Evolutionary conservation across 2,113 vertebrate genomes (phyloP), one percentile per base, ranked within the genome.

Genomic region (Arothron firmamentum): DNA sequence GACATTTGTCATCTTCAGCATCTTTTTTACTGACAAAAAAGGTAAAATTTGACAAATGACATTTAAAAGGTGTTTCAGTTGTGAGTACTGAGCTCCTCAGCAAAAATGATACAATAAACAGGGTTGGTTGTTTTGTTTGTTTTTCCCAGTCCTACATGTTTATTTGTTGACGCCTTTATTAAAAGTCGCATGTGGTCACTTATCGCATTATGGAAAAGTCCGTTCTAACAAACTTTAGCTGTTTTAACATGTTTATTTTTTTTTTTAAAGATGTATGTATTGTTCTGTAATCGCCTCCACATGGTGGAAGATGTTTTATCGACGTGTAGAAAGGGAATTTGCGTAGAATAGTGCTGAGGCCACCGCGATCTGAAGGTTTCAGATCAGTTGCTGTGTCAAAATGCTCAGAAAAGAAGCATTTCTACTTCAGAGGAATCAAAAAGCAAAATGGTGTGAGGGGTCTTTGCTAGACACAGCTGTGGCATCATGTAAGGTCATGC

Each of bases 401-500:
- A 5, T 2, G 20, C 5, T 4, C 6, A 21, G 18, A 34, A 25
- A 16, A 3, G 16, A 52, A 17, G 45, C 52, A 42, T 60, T 41
- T 52, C 46, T 25, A 18, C 42, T 50, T 70, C 31, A 64, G 21
- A 59, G 21, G 42, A 60, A 31, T 59, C 23, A 16, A 60, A 55
- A 21, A 6, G 46, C 56, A 70, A 42, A 28, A 28, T 28, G 25
- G 25, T 28, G 25, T 7, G 25, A 28, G 25, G 25, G 25, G 2
- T 28, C 25, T 28, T 28, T 28, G 25, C 9, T 50, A 16, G 21
- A 52, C 23, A 17, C 25, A 13, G 14, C 45, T 47, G 38, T 11
- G 59, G 20, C 47, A 56, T 56, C 60, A 34, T 50, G 56, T 55
- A 23, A 23, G 31, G 54, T 82, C 57, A 62, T 74, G 81, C 79